A percentile compares a stretch with the other conserved stretches of the same genome.
phyloP scores from a whole-genome alignment of 2,113 vertebrate genomes.

The Sarotherodon lohbergeri region DNA sequence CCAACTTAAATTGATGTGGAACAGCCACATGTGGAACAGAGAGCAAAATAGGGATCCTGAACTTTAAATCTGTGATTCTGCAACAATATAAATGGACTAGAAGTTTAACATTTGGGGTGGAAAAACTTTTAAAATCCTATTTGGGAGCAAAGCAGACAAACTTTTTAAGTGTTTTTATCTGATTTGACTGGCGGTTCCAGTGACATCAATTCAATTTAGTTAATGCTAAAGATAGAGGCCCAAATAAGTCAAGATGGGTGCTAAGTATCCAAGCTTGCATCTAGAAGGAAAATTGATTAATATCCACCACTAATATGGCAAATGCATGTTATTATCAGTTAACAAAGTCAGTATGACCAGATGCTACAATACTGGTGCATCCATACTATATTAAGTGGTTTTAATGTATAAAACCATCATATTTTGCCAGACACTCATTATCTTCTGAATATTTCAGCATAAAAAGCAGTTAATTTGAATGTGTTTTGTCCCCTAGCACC shows the following conservation, averaged over 20 bases:
- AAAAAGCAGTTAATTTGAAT: neutral
- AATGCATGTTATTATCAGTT: neutral
- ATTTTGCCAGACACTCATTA: neutral
- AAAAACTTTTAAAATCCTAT: no score
- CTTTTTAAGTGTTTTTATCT: neutral
- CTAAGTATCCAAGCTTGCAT: neutral
- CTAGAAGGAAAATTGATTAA: neutral
- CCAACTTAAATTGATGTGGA: neutral
- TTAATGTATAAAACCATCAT: neutral
- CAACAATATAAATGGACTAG: neutral
- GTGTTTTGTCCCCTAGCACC: neutral
- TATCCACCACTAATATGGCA: neutral
- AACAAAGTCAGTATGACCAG: neutral
- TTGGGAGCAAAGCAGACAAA: no score
- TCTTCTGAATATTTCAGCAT: neutral
- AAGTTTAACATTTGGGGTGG: neutral
- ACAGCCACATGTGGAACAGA: neutral
- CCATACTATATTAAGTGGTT: neutral
- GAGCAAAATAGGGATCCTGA: neutral
- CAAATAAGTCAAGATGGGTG: neutral
- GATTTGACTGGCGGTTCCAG: neutral
- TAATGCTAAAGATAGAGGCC: neutral
- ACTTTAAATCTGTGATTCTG: neutral
- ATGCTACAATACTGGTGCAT: neutral
- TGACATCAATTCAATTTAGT: neutral